Conservation (phyloP, 2,888 invertebrate genomes). For the Nycteola revayana region DNA sequence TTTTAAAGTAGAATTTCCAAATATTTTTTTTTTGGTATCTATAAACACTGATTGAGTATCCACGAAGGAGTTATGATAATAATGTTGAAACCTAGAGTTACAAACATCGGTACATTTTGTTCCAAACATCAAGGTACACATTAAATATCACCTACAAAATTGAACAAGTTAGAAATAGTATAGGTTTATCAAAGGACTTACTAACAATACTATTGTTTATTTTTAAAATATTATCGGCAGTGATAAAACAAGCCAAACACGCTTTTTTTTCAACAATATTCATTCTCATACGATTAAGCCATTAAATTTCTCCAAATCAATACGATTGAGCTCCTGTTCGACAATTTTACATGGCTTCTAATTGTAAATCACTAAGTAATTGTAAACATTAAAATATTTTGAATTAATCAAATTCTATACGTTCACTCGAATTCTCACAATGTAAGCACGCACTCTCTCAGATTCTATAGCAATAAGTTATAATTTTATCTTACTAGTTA, state of each 20-base stretch:
- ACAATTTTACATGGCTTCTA: constrained; percentile 37
- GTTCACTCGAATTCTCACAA: constrained; percentile 67
- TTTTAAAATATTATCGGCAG: constrained; percentile 72
- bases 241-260: constrained; percentile 73
- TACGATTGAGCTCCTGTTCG: constrained; percentile 28
- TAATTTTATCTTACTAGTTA: constrained; percentile 57
- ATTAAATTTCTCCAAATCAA: constrained; percentile 33
- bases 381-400: constrained; percentile 52
- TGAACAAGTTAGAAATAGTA: constrained; percentile 81
- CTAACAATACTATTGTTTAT: constrained; percentile 49
- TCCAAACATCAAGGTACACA: constrained; percentile 76
- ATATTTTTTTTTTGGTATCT: constrained; percentile 73
- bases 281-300: constrained; percentile 26
- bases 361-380: constrained; percentile 23
- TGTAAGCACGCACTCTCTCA: constrained; percentile 62
- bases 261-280: constrained; percentile 41
- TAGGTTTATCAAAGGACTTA: constrained; percentile 78
- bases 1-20: constrained; percentile 76
- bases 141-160: constrained; percentile 80
- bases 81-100: constrained; percentile 66
- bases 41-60: constrained; percentile 74
- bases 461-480: constrained; percentile 64
- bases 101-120: constrained; percentile 68
- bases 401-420: constrained; percentile 65
- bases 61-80: constrained; percentile 54